Percentiles rank a stretch among this genome's conserved stretches.
Conservation (phyloP, 35 echinoderm and acorn worm species). For the Holothuria glaberrima region DNA sequence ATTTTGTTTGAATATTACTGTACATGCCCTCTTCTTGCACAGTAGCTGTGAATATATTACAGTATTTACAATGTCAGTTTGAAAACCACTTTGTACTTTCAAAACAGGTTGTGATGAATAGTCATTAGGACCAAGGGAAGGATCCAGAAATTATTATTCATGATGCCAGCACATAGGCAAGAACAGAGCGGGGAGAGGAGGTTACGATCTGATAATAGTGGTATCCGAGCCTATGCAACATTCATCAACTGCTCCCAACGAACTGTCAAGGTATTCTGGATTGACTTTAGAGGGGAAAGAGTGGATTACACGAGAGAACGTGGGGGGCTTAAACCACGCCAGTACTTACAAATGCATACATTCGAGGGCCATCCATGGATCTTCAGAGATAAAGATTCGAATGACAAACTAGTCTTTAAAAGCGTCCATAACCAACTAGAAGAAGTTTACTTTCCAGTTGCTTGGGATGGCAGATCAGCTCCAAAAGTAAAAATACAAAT, state of each 20-base stretch:
- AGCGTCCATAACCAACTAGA: not conserved
- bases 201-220: slow-evolving; percentile 23
- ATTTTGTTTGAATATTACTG: no score
- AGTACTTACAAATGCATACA: slow-evolving; percentile 40
- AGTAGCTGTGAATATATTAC: no score
- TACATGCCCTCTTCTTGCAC: no score
- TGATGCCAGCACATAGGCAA: slow-evolving; percentile 22
- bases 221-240: slow-evolving; percentile 34
- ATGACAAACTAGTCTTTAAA: slow-evolving; percentile 26
- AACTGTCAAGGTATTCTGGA: slow-evolving; percentile 42
- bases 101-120: no score
- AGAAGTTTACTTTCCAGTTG: slow-evolving; percentile 37
- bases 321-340: slow-evolving; percentile 27
- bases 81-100: no score
- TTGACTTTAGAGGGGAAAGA: slow-evolving; percentile 28
- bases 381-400: slow-evolving; percentile 33
- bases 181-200: slow-evolving; percentile 1
- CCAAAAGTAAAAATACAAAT: slow-evolving; percentile 27
- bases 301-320: slow-evolving; percentile 38
- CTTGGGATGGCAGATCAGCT: slow-evolving; percentile 41
- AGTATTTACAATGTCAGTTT: no score
- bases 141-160: not conserved
- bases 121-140: no score
- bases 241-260: slow-evolving; percentile 54
- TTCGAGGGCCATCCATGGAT: slow-evolving; percentile 58